A percentile compares a stretch with the other conserved stretches of the same genome.
phyloP scores from a whole-genome alignment of 2,888 invertebrate genomes.

The Aporophyla nigra region DNA sequence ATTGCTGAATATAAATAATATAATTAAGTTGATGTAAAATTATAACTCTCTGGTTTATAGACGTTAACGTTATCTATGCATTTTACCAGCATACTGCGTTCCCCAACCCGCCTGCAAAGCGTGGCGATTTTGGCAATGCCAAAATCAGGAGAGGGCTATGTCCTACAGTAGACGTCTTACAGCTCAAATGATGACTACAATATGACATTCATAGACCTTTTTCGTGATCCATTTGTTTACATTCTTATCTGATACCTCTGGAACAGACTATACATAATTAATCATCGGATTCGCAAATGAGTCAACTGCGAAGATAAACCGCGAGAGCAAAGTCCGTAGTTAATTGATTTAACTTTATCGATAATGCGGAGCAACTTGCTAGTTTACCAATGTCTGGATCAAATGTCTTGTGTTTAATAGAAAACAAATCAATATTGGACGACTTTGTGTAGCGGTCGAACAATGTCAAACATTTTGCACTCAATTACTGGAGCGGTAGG shows the following conservation, averaged over 20 bases:
- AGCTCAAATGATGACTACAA: no score
- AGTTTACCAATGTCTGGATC: constrained; percentile 43
- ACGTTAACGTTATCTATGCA: no score
- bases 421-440: constrained; percentile 36
- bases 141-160: no score
- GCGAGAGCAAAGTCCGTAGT: constrained; percentile 27
- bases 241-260: background rate
- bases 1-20: background rate
- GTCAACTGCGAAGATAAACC: constrained; percentile 39
- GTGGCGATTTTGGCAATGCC: no score
- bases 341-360: constrained; percentile 46
- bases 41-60: background rate
- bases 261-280: background rate
- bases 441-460: constrained; percentile 39
- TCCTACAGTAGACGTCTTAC: no score
- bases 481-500: constrained; percentile 1
- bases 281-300: constrained; percentile 28
- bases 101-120: no score
- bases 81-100: no score
- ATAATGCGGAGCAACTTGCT: constrained; percentile 43
- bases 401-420: constrained; percentile 48
- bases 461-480: constrained; percentile 44
- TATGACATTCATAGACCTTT: background rate
- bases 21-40: background rate
- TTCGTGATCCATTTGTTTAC: background rate